A percentile compares a stretch with the other conserved stretches of the same genome.
These are phyloP conservation scores for Eueides isabella DNA, from an alignment of 1,140 invertebrate genomes.

Conservation along the genomic window DNA sequence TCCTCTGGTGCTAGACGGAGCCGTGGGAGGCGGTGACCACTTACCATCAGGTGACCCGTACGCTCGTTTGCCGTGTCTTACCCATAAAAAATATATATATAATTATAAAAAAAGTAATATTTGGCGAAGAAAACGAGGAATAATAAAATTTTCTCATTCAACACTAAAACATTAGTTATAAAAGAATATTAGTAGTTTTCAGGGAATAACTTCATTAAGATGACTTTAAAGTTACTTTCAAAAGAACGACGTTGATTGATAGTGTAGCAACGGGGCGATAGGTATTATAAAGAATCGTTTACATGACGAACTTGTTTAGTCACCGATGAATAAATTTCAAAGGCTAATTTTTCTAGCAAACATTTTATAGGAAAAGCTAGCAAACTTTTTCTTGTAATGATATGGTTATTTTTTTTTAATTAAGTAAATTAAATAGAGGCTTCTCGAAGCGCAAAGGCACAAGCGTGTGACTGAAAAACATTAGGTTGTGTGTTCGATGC, in stretches of 20 bases:
- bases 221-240: conserved; percentile 57
- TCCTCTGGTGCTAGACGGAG: too few species aligned
- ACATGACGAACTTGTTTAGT: conserved; percentile 13
- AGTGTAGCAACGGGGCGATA: conserved; percentile 36
- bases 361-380: background rate
- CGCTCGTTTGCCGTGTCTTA: too few species aligned
- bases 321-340: conserved; percentile 13
- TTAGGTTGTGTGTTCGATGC: too few species aligned
- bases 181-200: conserved; percentile 41
- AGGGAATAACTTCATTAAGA: conserved; percentile 61
- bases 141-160: background rate
- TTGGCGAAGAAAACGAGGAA: background rate
- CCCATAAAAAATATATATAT: too few species aligned
- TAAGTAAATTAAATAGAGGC: too few species aligned
- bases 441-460: too few species aligned
- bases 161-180: background rate
- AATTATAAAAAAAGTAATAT: too few species aligned
- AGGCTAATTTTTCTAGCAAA: background rate
- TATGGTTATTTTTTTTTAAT: background rate
- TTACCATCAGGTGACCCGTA: too few species aligned
- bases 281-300: conserved; percentile 26
- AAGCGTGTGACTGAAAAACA: too few species aligned
- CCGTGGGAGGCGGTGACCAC: too few species aligned
- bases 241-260: conserved; percentile 62
- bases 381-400: background rate